phyloP scores from a whole-genome alignment of 1,140 invertebrate genomes.

The Magallana ariakensis region DNA sequence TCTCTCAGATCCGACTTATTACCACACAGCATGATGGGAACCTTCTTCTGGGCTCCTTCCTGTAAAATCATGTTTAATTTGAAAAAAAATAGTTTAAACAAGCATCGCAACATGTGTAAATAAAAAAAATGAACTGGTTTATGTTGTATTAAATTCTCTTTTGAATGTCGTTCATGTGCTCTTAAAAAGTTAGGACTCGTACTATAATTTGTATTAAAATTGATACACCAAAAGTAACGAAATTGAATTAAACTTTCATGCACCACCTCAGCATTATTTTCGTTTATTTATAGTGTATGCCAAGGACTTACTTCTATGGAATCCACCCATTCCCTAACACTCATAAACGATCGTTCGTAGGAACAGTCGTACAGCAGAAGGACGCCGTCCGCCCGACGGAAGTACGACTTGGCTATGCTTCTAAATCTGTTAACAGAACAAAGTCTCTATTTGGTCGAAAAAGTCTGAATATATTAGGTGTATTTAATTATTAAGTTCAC shows the following conservation, averaged over 20 bases:
- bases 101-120: no score
- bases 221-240: no score
- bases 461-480: no score
- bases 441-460: no score
- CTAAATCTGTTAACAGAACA: slow-evolving; percentile 72
- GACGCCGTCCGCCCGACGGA: slow-evolving; percentile 78
- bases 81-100: background rate
- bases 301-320: slow-evolving; percentile 72
- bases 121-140: background rate
- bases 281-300: no score
- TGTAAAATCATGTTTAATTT: slow-evolving; percentile 51
- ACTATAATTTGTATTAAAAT: no score
- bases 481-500: no score
- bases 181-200: no score
- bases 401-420: slow-evolving; percentile 79
- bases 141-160: background rate
- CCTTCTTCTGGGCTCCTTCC: slow-evolving; percentile 75
- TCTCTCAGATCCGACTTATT: slow-evolving; percentile 82
- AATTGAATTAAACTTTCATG: no score
- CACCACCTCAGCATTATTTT: no score
- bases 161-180: no score
- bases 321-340: slow-evolving; percentile 78
- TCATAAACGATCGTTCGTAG: slow-evolving; percentile 78
- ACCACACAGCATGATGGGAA: slow-evolving; percentile 82
- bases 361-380: slow-evolving; percentile 78